phyloP scores from a whole-genome alignment of 2,888 invertebrate species.

The Linnaemya vulpina region DNA sequence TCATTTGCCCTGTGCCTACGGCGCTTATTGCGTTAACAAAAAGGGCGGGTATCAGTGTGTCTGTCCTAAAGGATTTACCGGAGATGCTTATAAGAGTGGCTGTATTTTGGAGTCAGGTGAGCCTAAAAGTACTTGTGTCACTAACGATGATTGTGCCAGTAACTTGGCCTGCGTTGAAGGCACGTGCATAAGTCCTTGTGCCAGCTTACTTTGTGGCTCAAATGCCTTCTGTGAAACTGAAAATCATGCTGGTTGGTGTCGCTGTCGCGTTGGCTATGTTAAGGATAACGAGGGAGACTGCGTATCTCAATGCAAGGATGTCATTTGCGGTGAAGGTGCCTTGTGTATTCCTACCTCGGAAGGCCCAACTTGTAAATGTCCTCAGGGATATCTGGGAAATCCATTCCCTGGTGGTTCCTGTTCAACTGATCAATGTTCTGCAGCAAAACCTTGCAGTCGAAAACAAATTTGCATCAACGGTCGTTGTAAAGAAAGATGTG shows the following conservation, averaged over 20 bases:
- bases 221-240: slow-evolving; percentile 95
- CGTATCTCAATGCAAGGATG: slow-evolving; percentile 86
- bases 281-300: slow-evolving; percentile 92
- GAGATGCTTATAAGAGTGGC: slow-evolving; percentile 93
- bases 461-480: slow-evolving; percentile 93
- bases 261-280: slow-evolving; percentile 91
- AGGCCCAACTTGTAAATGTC: slow-evolving; percentile 94
- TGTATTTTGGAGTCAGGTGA: slow-evolving; percentile 86
- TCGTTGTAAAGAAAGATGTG: slow-evolving; percentile 94
- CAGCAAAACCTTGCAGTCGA: slow-evolving; percentile 89
- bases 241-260: slow-evolving; percentile 94
- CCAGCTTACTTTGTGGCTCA: slow-evolving; percentile 89
- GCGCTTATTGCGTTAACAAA: slow-evolving; percentile 94
- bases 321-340: slow-evolving; percentile 91
- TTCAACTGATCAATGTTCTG: slow-evolving; percentile 91
- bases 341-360: slow-evolving; percentile 92
- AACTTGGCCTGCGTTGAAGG: slow-evolving; percentile 91
- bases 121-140: slow-evolving; percentile 87
- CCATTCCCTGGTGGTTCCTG: slow-evolving; percentile 96
- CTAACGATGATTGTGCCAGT: slow-evolving; percentile 91
- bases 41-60: slow-evolving; percentile 93
- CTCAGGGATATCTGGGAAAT: slow-evolving; percentile 93
- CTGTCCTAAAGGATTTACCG: slow-evolving; percentile 91
- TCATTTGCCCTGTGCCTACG: slow-evolving; percentile 92
- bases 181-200: slow-evolving; percentile 92